A percentile compares a stretch with the other conserved stretches of the same genome.
Conservation (phyloP, 2,797 vertebrate species). For the Cetoscarus ocellatus region DNA sequence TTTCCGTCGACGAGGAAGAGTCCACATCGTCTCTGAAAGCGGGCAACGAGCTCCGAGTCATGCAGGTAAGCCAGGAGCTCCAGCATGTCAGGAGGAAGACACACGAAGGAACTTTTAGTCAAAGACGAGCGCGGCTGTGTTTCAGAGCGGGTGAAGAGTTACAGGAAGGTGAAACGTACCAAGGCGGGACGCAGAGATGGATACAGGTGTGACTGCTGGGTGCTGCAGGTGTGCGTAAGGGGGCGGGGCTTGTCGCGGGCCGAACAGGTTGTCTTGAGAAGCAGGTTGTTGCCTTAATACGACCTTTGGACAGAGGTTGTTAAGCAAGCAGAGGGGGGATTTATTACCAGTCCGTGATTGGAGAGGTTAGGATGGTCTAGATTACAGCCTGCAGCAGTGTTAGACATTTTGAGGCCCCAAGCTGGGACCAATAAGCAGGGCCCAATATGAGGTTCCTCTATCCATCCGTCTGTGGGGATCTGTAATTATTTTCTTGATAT, state of each 20-base stretch:
- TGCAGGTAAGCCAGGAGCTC: conserved; percentile 78
- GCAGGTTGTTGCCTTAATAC: neutral
- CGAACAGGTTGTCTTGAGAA: neutral
- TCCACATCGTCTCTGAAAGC: conserved; percentile 92
- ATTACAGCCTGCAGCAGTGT: too few species aligned
- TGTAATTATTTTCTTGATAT: too few species aligned
- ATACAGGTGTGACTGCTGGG: conserved; percentile 60
- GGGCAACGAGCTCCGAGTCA: conserved; percentile 88
- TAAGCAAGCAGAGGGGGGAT: neutral
- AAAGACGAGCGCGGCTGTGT: neutral
- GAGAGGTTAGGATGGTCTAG: neutral
- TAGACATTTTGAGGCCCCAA: too few species aligned
- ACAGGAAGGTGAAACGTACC: neutral
- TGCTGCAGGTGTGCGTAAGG: conserved; percentile 34
- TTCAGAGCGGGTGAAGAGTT: neutral
- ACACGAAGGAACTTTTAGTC: too few species aligned
- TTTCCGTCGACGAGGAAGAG: conserved; percentile 69
- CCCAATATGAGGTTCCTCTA: too few species aligned
- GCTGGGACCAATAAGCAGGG: too few species aligned
- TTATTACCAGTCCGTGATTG: neutral
- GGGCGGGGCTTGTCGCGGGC: conserved; percentile 34
- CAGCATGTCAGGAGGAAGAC: conserved; percentile 40
- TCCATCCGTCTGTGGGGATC: too few species aligned
- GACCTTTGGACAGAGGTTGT: conserved; percentile 40
- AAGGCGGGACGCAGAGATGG: neutral